Evolutionary conservation across 1,140 invertebrate genomes (phyloP).

Genomic region (Calycopis cecrops): DNA sequence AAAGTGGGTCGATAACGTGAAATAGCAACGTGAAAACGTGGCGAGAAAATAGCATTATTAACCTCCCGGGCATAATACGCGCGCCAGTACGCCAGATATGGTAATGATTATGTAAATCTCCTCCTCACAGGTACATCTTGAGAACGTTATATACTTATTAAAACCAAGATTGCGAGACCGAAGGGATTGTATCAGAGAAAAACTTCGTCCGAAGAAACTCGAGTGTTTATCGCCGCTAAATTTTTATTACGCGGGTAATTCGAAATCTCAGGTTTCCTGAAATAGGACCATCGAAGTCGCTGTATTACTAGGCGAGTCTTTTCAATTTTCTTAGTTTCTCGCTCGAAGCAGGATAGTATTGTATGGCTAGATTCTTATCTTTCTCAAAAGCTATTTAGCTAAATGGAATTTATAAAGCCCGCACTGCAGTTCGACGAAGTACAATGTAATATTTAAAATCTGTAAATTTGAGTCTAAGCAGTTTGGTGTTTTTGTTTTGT

Average conservation of each 20-base stretch:
- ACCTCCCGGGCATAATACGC: constrained; percentile 74
- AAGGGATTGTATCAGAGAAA: constrained; percentile 59
- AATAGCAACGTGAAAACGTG: constrained; percentile 75
- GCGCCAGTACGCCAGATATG: constrained; percentile 74
- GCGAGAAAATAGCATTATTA: constrained; percentile 76
- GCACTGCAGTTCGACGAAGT: constrained; percentile 73
- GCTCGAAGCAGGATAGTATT: constrained; percentile 66
- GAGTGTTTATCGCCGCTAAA: constrained; percentile 61
- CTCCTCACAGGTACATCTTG: constrained; percentile 69
- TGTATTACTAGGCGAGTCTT: constrained; percentile 66
- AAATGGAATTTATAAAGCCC: constrained; percentile 74
- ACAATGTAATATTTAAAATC: constrained; percentile 74
- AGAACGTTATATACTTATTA: constrained; percentile 74
- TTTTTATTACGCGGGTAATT: constrained; percentile 64
- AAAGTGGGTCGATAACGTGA: constrained; percentile 74
- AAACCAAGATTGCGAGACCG: constrained; percentile 69
- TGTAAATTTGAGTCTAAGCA: constrained; percentile 66
- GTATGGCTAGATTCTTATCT: constrained; percentile 74
- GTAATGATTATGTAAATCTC: constrained; percentile 75
- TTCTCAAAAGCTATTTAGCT: constrained; percentile 72
- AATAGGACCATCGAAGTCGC: constrained; percentile 66
- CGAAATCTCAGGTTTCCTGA: constrained; percentile 65
- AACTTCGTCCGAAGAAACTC: constrained; percentile 48
- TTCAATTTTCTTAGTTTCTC: constrained; percentile 74
- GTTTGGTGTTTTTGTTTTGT: constrained; percentile 50